Evolutionary conservation across 2,797 vertebrate species (phyloP), one percentile per base, ranked within the genome.

Genomic region (Cynodonichthys magdalenae): DNA sequence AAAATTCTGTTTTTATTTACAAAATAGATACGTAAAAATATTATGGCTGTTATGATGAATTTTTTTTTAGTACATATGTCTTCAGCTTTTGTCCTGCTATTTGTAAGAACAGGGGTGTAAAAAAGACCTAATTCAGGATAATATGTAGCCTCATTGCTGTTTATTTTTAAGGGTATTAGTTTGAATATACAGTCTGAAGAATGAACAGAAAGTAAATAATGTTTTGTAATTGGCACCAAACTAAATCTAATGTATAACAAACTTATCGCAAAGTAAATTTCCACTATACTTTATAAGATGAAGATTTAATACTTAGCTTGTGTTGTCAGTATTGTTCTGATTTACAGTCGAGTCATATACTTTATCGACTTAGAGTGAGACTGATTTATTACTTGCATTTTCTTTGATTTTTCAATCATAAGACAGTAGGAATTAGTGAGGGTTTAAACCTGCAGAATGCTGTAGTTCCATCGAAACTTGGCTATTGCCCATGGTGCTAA

Each of bases 381-480:
- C 18, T 48, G 12, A 48, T 48, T 48, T 20, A 48, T 48, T 48
- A 48, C 18, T 19, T 29, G 49, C 31, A 15, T 54, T 19, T 63
- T 44, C 48, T 31, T 1, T 28, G 0, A 19, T 44, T 69, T 75
- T 77, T 63, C 24, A 54, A 77, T 60, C 50, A 62, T 71, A 29
- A 59, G 14, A 24, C 53, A 49, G 10, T 47, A 27, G 36, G 27
- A 15, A 42, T 12, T 39, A 46, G 24, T 18, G 51, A 50, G 55
- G 69, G 51, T 59, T 82, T 63, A 42, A 64, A 74, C 63, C 67
- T 74, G 54, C 48, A 27, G 44, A 59, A 52, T 75, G 75, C 72
- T 80, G 68, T 75, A 56, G 66, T 68, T 80, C 63, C 69, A 59
- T 72, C 71, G 69, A 59, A 69, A 74, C 77, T 71, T 78, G 59